A percentile compares a stretch with the other conserved stretches of the same genome.
Conservation (phyloP, 1,140 invertebrate genomes). For the Drosophila repleta region DNA sequence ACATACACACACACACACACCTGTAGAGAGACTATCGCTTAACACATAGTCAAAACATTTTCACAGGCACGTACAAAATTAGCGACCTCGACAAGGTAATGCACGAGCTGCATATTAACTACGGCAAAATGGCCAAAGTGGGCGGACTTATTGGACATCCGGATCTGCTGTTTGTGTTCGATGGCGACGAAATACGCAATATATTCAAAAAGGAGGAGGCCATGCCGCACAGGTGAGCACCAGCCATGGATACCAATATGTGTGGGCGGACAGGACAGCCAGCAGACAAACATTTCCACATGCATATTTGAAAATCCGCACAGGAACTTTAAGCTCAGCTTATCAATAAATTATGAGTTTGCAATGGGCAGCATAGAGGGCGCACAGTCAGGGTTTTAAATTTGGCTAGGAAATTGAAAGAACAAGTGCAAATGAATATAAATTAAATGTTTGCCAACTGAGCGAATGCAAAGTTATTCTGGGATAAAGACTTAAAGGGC, state of each 20-base stretch:
- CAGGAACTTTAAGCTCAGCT: too few relatives aligned
- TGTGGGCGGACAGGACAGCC: background rate
- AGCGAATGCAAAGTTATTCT: too few relatives aligned
- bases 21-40: background rate
- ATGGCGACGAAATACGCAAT: conserved; percentile 90
- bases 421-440: too few relatives aligned
- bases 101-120: conserved; percentile 87
- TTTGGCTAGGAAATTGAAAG: too few relatives aligned
- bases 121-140: conserved; percentile 90
- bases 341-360: too few relatives aligned
- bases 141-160: conserved; percentile 90
- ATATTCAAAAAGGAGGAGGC: conserved; percentile 90
- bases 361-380: too few relatives aligned
- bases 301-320: too few relatives aligned
- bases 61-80: conserved; percentile 89
- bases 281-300: background rate
- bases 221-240: conserved; percentile 87
- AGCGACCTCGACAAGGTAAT: conserved; percentile 90
- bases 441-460: too few relatives aligned
- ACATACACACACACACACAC: background rate
- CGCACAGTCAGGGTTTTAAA: too few relatives aligned
- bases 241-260: background rate
- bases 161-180: conserved; percentile 91
- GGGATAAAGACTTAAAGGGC: too few relatives aligned
- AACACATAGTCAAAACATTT: background rate